Conservation (phyloP, 2,113 vertebrate genomes). For the Rostratula benghalensis region DNA sequence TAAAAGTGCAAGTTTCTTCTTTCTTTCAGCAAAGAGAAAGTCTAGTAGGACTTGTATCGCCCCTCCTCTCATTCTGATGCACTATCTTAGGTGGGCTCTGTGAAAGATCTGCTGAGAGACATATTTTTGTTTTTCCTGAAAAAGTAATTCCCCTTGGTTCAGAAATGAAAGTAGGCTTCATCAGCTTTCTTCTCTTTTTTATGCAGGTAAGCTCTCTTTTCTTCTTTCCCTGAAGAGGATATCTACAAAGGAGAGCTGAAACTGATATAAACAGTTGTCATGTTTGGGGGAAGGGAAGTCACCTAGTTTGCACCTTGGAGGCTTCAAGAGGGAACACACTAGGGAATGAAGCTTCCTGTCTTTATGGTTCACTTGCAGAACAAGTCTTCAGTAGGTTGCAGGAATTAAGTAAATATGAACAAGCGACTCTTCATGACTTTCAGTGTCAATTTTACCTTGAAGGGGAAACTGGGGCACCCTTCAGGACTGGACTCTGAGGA, state of each 20-base stretch:
- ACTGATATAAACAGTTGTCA: neutral
- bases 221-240: neutral
- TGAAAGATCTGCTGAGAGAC: neutral
- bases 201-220: neutral
- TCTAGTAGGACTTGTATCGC: neutral
- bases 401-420: neutral
- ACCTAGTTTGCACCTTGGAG: neutral
- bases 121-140: neutral
- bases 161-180: neutral
- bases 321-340: neutral
- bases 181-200: neutral
- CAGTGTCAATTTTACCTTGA: neutral
- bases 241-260: neutral
- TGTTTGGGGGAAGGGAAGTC: neutral
- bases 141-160: neutral
- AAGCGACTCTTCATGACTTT: neutral
- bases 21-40: neutral
- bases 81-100: neutral
- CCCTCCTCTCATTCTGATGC: neutral
- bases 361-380: neutral
- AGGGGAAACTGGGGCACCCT: neutral
- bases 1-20: neutral
- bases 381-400: neutral
- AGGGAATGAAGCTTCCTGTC: neutral
- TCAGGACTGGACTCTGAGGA: neutral